A percentile compares a stretch with the other conserved stretches of the same genome.
These are phyloP conservation scores for Alexandromys oeconomus DNA, from an alignment of 2,797 vertebrate species.

Conservation along the genomic window DNA sequence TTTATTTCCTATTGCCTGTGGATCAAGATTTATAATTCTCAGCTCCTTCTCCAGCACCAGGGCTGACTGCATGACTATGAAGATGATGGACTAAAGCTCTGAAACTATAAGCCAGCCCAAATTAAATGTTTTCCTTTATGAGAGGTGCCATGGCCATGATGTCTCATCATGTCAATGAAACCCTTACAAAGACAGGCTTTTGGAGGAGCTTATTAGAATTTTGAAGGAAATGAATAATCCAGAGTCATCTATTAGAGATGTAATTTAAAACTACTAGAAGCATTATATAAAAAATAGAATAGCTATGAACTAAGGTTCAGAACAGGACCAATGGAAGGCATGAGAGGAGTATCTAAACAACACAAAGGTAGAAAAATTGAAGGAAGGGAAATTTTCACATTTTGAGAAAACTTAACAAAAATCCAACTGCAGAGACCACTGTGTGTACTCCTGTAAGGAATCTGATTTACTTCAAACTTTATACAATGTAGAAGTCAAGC, in stretches of 20 bases:
- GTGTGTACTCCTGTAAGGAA: background rate
- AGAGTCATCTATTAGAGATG: background rate
- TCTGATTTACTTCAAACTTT: conserved; percentile 25
- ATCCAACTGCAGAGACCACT: background rate
- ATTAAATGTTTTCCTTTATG: background rate
- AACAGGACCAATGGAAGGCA: background rate
- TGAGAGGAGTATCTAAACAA: background rate
- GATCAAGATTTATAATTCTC: background rate
- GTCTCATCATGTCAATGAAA: background rate
- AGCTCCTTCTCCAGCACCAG: background rate
- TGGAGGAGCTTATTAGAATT: background rate
- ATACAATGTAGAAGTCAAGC: background rate
- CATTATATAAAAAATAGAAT: background rate
- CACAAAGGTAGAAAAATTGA: background rate
- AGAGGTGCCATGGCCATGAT: background rate
- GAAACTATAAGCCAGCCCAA: background rate
- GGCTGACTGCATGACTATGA: background rate
- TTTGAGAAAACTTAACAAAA: background rate
- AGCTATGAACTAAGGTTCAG: background rate
- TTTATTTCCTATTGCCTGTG: background rate
- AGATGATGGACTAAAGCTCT: background rate
- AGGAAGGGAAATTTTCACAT: background rate
- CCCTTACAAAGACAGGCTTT: background rate
- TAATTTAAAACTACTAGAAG: background rate
- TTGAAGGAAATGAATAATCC: conserved; percentile 3